These are phyloP conservation scores for Gallinago stenura DNA, from an alignment of 2,797 vertebrate species.

Conservation along the genomic window DNA sequence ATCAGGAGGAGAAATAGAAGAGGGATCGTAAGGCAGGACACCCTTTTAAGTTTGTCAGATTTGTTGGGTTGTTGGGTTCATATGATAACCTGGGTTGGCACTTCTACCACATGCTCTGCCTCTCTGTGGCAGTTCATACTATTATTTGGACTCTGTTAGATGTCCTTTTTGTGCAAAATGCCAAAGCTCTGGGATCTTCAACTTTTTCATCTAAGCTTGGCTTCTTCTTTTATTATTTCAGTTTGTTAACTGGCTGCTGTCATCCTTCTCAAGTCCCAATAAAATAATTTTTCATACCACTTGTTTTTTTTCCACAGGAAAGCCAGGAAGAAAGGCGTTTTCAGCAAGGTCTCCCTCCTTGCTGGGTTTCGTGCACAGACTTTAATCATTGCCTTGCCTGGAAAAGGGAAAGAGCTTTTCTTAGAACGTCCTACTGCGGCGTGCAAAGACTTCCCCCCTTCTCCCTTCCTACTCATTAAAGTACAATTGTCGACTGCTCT, in stretches of 20 bases:
- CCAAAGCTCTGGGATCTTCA: neutral
- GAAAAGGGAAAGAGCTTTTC: constrained; percentile 51
- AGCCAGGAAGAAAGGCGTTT: constrained; percentile 56
- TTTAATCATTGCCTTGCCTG: constrained; percentile 62
- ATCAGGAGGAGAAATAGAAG: neutral
- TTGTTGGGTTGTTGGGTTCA: neutral
- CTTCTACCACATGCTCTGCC: neutral
- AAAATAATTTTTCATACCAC: constrained; percentile 27
- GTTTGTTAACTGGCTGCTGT: constrained; percentile 6
- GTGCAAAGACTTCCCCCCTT: constrained; percentile 53
- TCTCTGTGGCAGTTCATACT: neutral
- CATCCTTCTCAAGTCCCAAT: neutral
- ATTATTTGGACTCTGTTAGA: neutral
- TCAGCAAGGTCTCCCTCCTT: constrained; percentile 46
- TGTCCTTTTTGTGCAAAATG: neutral
- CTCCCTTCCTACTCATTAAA: constrained; percentile 72
- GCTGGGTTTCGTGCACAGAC: neutral
- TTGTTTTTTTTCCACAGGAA: constrained; percentile 59
- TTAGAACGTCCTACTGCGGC: constrained; percentile 29
- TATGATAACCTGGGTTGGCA: neutral
- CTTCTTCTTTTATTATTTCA: constrained; percentile 45
- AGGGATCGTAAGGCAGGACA: neutral
- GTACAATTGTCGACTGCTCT: constrained; percentile 68
- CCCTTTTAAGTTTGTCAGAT: neutral
- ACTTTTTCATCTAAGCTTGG: neutral